Base-by-base conservation (phyloP, 2,888 invertebrate genomes). In the Anoplius nigerrimus region DNA sequence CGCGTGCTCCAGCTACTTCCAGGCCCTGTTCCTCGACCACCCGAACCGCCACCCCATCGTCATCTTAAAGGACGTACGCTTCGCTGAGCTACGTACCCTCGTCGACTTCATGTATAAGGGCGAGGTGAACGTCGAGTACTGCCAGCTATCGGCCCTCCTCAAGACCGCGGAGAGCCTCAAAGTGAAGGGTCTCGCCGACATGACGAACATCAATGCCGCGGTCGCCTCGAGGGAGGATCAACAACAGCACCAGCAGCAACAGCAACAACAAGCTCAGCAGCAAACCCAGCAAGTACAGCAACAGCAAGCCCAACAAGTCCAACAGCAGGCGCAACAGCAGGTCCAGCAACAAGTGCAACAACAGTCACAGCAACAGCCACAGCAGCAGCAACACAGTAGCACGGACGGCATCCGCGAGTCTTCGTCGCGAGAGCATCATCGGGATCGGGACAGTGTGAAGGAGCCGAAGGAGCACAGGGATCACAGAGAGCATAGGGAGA, bases 51-150 rank as follows among this genome's bases (percentile, higher is more conserved):
- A 97, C 90, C 97, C 97, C 86, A 97, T 97, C 89, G 96, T 97
- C 90, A 97, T 97, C 90, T 93, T 97, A 86, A 97, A 97, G 91
- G 97, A 97, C 95, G 97, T 97, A 89, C 94, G 95, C 87, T 95
- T 96, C 90, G 92, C 94, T 89, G 97, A 97, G 91, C 92, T 97
- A 88, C 93, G 96, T 89, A 97, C 97, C 82, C 93, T 97, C 89
- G 94, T 97, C 89, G 96, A 97, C 92, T 97, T 97, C 93, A 97
- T 97, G 97, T 97, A 97, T 93, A 95, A 96, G 90, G 97, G 97
- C 88, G 97, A 97, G 91, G 97, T 97, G 86, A 96, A 96, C 94
- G 96, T 97, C 88, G 95, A 96, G 91, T 96, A 96, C 90, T 96
- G 96, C 91, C 95, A 96, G 91, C 92, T 97, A 89, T 95, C 95